Conservation (phyloP, 2,888 invertebrate genomes). For the Pristionchus fissidentatus region DNA sequence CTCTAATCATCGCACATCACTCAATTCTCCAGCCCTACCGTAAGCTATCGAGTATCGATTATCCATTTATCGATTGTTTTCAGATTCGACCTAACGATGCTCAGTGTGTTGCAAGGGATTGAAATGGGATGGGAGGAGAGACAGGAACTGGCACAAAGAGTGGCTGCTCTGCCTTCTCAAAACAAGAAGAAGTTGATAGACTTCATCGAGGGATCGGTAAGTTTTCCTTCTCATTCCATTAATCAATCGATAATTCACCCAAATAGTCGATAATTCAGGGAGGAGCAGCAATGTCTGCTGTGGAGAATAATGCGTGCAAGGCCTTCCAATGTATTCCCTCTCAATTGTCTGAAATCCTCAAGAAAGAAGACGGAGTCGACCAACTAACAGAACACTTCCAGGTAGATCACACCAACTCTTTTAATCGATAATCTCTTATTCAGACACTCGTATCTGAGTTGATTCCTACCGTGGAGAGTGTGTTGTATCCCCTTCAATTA, state of each 20-base stretch:
- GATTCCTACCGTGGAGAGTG: constrained; percentile 36
- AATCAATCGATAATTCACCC: neutral
- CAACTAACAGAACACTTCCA: constrained; percentile 9
- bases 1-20: neutral
- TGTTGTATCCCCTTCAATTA: constrained; percentile 46
- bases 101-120: constrained; percentile 37
- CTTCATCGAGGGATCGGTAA: constrained; percentile 33
- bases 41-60: neutral
- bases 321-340: constrained; percentile 11
- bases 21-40: constrained; percentile 16
- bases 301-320: constrained; percentile 47
- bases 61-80: neutral
- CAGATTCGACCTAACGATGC: constrained; percentile 40
- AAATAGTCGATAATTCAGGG: too few species aligned
- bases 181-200: constrained; percentile 40
- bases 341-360: constrained; percentile 14
- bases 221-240: neutral
- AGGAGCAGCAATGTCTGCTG: constrained; percentile 38
- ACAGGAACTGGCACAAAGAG: neutral
- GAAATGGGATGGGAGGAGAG: constrained; percentile 39
- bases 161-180: neutral
- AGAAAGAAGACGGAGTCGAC: constrained; percentile 38
- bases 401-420: neutral
- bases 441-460: constrained; percentile 36
- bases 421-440: neutral